Evolutionary conservation across 2,113 vertebrate genomes (phyloP).

Genomic region (Tonatia bakeri): DNA sequence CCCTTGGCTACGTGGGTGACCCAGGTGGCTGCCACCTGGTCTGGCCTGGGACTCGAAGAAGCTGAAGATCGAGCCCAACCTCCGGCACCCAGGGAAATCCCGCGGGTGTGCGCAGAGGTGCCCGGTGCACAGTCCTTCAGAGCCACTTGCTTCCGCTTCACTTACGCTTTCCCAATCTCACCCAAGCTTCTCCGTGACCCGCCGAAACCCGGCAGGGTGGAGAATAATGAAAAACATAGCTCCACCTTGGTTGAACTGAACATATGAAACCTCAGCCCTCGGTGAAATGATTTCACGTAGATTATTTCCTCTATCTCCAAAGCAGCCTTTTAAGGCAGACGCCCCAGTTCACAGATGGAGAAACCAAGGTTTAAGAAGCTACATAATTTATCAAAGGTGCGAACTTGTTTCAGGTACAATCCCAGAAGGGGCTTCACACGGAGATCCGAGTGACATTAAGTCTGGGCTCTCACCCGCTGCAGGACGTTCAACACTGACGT

Average conservation of each 20-base stretch:
- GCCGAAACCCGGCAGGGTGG: background rate
- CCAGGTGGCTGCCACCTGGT: background rate
- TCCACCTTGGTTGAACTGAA: background rate
- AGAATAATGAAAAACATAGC: background rate
- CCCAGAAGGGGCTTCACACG: background rate
- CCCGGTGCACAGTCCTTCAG: accelerated
- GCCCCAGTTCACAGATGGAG: background rate
- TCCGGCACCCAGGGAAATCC: accelerated
- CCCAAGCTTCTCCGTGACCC: background rate
- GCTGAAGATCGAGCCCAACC: background rate
- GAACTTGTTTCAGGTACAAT: background rate
- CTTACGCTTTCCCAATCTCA: background rate
- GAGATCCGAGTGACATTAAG: background rate
- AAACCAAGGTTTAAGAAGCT: background rate
- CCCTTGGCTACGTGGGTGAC: background rate
- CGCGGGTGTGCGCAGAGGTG: accelerated
- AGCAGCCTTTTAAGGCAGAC: background rate
- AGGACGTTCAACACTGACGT: background rate
- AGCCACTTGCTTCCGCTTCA: background rate
- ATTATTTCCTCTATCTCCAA: background rate
- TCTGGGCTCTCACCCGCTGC: background rate
- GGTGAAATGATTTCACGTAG: background rate
- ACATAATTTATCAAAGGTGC: background rate
- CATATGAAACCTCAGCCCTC: background rate
- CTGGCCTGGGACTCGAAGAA: background rate